Evolutionary conservation across 2,797 vertebrate species (phyloP).

Genomic region (Cottoperca gobio): DNA sequence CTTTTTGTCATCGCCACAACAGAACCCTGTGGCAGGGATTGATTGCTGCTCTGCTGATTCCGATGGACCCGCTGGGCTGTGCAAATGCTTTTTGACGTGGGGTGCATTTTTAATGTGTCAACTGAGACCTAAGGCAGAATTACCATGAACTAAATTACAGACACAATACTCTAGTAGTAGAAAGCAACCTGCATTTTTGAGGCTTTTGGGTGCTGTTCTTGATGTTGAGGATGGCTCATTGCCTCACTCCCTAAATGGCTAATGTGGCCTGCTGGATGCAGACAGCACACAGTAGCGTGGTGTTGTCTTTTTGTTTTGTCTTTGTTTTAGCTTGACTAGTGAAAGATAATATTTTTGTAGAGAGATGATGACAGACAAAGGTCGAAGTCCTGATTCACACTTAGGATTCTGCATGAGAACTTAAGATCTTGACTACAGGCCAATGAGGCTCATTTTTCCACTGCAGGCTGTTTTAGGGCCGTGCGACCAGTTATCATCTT

Average conservation of each 20-base stretch:
- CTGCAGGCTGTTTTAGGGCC: conserved; percentile 8
- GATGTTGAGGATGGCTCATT: conserved; percentile 23
- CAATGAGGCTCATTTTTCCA: conserved; percentile 15
- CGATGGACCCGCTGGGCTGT: conserved; percentile 68
- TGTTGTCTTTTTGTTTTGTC: neutral
- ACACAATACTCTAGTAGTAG: conserved; percentile 19
- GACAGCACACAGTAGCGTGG: neutral
- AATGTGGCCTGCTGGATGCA: conserved; percentile 30
- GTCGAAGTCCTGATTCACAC: neutral
- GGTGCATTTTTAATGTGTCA: conserved; percentile 76
- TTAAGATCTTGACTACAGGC: neutral
- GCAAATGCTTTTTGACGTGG: conserved; percentile 76
- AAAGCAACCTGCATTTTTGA: conserved; percentile 15
- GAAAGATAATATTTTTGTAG: neutral
- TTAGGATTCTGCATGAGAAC: neutral
- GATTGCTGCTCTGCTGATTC: conserved; percentile 70
- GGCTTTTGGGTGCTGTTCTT: conserved; percentile 27
- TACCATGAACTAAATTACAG: conserved; percentile 55
- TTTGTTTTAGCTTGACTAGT: neutral
- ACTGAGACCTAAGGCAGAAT: conserved; percentile 59
- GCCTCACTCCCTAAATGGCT: conserved; percentile 34
- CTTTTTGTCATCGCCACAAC: conserved; percentile 55
- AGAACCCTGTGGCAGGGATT: conserved; percentile 65
- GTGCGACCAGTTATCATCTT: conserved; percentile 16
- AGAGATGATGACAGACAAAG: neutral